Evolutionary conservation across 2,113 vertebrate genomes (phyloP).

Genomic region (Mirza zaza): DNA sequence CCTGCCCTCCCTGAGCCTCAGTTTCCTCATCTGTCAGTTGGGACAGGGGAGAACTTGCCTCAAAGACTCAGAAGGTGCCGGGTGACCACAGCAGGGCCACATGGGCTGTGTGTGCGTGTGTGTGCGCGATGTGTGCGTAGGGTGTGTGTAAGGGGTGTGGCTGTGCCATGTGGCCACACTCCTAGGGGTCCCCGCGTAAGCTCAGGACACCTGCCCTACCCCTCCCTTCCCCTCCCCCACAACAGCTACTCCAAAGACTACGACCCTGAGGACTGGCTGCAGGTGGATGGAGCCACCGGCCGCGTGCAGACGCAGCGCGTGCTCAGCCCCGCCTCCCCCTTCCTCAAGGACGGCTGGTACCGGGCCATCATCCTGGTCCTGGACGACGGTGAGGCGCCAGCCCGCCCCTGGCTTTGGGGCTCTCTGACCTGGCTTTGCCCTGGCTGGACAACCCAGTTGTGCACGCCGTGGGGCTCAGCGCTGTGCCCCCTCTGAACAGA

Average conservation of each 20-base stretch:
- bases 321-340: conserved; percentile 88
- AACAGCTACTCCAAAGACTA: conserved; percentile 90
- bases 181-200: neutral
- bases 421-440: fast-evolving
- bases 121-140: neutral
- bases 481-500: neutral
- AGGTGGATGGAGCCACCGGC: conserved; percentile 86
- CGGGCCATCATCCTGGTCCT: conserved; percentile 87
- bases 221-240: neutral
- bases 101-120: neutral
- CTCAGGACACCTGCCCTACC: neutral
- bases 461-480: fast-evolving
- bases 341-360: conserved; percentile 91
- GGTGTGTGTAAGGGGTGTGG: neutral
- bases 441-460: neutral
- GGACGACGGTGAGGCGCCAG: conserved; percentile 87
- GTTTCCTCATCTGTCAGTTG: neutral
- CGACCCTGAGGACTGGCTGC: conserved; percentile 92
- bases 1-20: neutral
- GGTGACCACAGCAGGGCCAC: neutral
- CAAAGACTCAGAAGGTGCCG: neutral
- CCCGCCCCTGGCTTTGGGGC: fast-evolving
- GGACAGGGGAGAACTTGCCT: neutral
- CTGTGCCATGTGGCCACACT: neutral
- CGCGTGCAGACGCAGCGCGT: conserved; percentile 84